Percentiles rank a stretch among this genome's conserved stretches.
Conservation (phyloP, 2,888 invertebrate genomes). For the Ctena decussata region DNA sequence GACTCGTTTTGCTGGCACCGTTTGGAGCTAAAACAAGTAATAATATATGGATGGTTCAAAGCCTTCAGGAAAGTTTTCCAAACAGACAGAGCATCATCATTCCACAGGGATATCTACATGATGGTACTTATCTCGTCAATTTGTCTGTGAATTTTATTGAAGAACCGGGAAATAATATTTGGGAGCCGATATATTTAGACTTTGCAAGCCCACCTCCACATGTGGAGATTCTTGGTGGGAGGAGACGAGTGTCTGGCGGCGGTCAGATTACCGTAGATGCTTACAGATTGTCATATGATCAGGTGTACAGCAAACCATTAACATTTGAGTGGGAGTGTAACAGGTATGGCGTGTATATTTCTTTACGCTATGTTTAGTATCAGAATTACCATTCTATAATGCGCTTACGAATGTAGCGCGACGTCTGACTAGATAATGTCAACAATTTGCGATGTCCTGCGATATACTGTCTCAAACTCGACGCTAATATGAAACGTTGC, state of each 20-base stretch:
- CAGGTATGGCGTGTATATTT: no score
- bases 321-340: constrained; percentile 33
- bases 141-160: constrained; percentile 60
- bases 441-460: no score
- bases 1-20: constrained; percentile 51
- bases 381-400: no score
- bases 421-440: no score
- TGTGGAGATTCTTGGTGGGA: constrained; percentile 65
- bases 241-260: constrained; percentile 28
- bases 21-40: constrained; percentile 43
- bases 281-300: constrained; percentile 59
- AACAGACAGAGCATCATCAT: constrained; percentile 51
- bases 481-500: no score
- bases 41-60: constrained; percentile 53
- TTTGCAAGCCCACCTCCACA: constrained; percentile 63
- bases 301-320: constrained; percentile 18
- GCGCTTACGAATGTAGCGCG: no score
- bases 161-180: constrained; percentile 55
- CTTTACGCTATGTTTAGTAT: no score
- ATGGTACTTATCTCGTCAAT: constrained; percentile 41
- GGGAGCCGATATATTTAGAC: constrained; percentile 60
- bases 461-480: no score
- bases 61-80: constrained; percentile 6
- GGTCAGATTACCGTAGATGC: constrained; percentile 53
- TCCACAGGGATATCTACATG: constrained; percentile 40